Conservation (phyloP, 92 coral and sea anemone genomes). For the Pocillopora grandis region DNA sequence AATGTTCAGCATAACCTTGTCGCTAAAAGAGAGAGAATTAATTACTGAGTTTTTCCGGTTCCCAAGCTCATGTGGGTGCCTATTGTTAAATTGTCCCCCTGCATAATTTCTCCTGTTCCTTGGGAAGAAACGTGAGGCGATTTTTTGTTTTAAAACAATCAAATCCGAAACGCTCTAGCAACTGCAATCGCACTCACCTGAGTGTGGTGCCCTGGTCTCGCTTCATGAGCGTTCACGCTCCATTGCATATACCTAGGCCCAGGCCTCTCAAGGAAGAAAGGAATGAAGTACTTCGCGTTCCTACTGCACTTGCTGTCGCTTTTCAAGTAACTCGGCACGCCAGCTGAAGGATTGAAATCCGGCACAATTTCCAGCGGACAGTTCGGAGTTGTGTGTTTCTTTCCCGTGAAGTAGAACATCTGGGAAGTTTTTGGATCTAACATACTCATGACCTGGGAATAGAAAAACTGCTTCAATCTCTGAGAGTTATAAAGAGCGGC, state of each 20-base stretch:
- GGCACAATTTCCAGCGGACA: conserved; percentile 78
- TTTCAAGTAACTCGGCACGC: conserved; percentile 80
- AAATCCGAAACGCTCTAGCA: too few relatives aligned
- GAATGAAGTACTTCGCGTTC: conserved; percentile 66
- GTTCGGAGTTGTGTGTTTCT: conserved; percentile 82
- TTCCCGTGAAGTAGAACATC: conserved; percentile 91
- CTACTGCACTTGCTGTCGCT: conserved; percentile 57
- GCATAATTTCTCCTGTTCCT: too few relatives aligned
- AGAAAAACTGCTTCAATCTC: background rate
- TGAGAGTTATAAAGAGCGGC: too few relatives aligned
- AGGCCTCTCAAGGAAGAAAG: conserved; percentile 89
- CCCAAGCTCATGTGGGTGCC: too few relatives aligned
- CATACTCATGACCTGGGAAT: conserved; percentile 86
- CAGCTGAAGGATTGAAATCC: conserved; percentile 83
- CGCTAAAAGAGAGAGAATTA: conserved; percentile 43
- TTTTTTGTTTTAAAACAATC: background rate
- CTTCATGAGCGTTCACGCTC: conserved; percentile 97
- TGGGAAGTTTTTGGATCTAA: conserved; percentile 78
- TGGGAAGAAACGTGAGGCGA: background rate
- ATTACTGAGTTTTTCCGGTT: too few relatives aligned
- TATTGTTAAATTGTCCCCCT: too few relatives aligned
- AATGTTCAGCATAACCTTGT: conserved; percentile 83
- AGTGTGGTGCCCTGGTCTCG: conserved; percentile 98
- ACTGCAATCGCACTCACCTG: conserved; percentile 56
- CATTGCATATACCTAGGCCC: conserved; percentile 87